Base-by-base conservation (phyloP, 2,113 vertebrate genomes). In the Camelus dromedarius region DNA sequence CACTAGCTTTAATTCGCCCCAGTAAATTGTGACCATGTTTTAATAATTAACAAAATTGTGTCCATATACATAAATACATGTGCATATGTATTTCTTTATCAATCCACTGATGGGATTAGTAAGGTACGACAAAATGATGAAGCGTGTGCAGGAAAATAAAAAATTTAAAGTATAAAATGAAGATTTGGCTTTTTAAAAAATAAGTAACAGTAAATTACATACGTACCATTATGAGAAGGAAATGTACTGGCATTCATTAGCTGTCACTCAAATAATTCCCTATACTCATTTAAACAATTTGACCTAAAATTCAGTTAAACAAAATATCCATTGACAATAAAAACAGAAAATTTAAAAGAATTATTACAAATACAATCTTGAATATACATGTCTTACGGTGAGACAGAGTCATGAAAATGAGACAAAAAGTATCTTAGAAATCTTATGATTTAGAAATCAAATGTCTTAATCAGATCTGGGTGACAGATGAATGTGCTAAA, bases 21-120 rank as follows among this genome's bases (percentile, higher is more conserved):
- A 69, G 3, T 76, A 91, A 66, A 80, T 22, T 64, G 3, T 52
- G 30, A 70, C n/a, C 6, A 70, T 54, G 9, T 86, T 91, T 72
- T 48, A 93, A 95, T 58, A 75, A 87, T 67, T 69, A 80, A 5
- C 1, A 84, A 64, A 96, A 82, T 1, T 75, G 30, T 97, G 98
- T 96, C 88, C 38, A 95, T 38, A 1, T 38, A 4, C 13, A 9
- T 18, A 14, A 32, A 4, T 60, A 60, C 52, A 9, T 54, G 19
- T 77, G 11, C 6, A 12, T 82, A 35, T 58, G 6, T 42, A 30
- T 54, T n/a, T 70, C 18, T 58, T 84, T 86, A 14, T 67, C 35
- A 95, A 32, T 38, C 46, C 9, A 73, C 12, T 80, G 20, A 48
- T 5, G 35, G 30, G 69, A 60, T 28, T 48, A 64, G 2, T 62